These are phyloP conservation scores for Anarhynchus alexandrinus DNA, from an alignment of 2,113 vertebrate genomes.

Conservation along the genomic window DNA sequence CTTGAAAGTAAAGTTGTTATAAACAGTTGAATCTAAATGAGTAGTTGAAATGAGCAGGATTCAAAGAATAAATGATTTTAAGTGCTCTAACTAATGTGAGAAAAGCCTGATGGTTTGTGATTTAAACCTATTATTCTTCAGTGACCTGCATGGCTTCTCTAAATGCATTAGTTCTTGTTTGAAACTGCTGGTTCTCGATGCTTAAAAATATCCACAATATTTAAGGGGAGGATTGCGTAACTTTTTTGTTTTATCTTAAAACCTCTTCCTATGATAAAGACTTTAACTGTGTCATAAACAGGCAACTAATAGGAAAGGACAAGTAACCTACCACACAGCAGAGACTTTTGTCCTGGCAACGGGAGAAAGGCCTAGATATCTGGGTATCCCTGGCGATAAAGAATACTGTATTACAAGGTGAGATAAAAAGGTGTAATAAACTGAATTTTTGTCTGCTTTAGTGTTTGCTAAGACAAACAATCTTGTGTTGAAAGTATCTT, in stretches of 20 bases:
- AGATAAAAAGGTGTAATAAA: background rate
- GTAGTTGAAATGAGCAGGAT: background rate
- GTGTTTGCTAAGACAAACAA: background rate
- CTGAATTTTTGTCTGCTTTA: background rate
- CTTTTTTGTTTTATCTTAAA: background rate
- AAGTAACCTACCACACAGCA: slow-evolving; percentile 87
- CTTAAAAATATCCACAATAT: background rate
- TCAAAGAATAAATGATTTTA: background rate
- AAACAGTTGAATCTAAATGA: background rate
- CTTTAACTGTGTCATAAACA: slow-evolving; percentile 40
- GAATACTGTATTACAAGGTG: slow-evolving; percentile 96
- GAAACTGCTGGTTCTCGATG: background rate
- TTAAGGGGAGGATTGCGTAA: background rate
- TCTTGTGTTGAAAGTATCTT: background rate
- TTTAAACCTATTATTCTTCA: background rate
- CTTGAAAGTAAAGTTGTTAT: background rate
- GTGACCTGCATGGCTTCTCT: background rate
- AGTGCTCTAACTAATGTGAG: background rate
- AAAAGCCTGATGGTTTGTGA: background rate
- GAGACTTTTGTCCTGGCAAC: slow-evolving; percentile 89
- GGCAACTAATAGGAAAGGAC: slow-evolving; percentile 88
- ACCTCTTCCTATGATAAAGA: background rate
- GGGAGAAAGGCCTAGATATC: slow-evolving; percentile 90
- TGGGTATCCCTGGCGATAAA: slow-evolving; percentile 88
- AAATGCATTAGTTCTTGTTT: background rate